phyloP scores from a whole-genome alignment of 2,113 vertebrate species.

The Hippocampus barbouri region DNA sequence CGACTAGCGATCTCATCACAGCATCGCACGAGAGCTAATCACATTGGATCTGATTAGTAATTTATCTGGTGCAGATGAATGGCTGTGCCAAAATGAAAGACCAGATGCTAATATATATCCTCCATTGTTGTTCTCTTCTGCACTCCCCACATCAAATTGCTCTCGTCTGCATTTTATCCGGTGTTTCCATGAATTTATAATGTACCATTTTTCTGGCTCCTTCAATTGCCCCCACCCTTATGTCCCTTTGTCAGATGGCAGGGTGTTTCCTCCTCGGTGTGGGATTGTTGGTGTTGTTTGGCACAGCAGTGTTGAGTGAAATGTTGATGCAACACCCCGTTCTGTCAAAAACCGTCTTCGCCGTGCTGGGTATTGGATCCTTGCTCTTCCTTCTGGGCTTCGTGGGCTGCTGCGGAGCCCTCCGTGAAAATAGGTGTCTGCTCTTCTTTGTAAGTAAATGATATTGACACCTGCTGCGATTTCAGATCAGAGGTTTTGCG shows the following conservation, averaged over 20 bases:
- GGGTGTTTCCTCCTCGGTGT: constrained; percentile 88
- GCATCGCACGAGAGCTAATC: no score
- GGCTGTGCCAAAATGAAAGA: neutral
- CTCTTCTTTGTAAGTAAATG: constrained; percentile 89
- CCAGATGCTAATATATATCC: neutral
- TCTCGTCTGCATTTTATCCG: neutral
- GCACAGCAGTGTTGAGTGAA: constrained; percentile 91
- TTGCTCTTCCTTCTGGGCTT: constrained; percentile 95
- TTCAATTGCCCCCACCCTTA: neutral
- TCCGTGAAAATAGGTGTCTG: constrained; percentile 93
- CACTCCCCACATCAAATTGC: constrained; percentile 14
- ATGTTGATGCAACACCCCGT: constrained; percentile 89
- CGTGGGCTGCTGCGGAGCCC: constrained; percentile 92
- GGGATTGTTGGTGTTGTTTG: constrained; percentile 92
- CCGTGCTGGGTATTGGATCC: constrained; percentile 88
- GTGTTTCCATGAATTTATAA: neutral
- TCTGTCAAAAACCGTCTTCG: constrained; percentile 87
- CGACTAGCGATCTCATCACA: no score
- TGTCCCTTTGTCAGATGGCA: constrained; percentile 74
- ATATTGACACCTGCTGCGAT: neutral
- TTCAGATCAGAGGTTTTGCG: neutral
- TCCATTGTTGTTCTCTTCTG: constrained; percentile 24
- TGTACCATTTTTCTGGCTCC: neutral
- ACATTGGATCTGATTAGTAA: neutral
- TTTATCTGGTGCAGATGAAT: neutral